Base-by-base conservation (phyloP, 2,888 invertebrate species). In the Phrixothrix hirtus region DNA sequence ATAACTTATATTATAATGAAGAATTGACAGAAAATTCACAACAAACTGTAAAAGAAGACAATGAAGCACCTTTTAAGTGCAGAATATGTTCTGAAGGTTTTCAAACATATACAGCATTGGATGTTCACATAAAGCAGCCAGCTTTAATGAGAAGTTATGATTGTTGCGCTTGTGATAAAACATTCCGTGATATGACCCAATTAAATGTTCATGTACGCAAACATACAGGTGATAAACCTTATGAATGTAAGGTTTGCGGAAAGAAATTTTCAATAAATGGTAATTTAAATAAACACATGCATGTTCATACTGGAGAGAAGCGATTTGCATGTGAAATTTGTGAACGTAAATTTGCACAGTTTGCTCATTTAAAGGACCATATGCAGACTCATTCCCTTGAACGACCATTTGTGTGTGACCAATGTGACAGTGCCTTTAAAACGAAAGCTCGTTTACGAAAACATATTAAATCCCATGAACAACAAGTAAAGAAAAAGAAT, bases 161-260 rank as follows among this genome's bases (percentile, higher is more conserved):
- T 16, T 73, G 73, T 58, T 73, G 73, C 53, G 65, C 66, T 29
- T 73, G 73, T 55, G 56, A 60, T 13, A 73, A 73, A 59, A 35
- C 48, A 11, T 73, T 73, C 42, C 60, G 71, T 32, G 73, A 73
- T 49, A 72, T 69, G 52, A 68, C 69, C 2, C 72, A 72, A 39
- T 57, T 73, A 38, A 71, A 65, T 46, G 70, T 73, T 2, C 73
- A 73, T 43, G 56, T 59, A 35, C 56, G 73, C 15, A 70, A 66
- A 45, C 73, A 72, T 48, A 72, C 73, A 2, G 72, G 72, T n/a
- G 73, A 72, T 44, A 68, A 73, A 55, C 72, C 73, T 1, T 73
- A 67, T 48, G 59, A 63, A 35, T 73, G 73, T 51, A 57, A 55
- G 14, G 57, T 68, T 25, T 73, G 73, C 44, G 61, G 59, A 0